These are phyloP conservation scores for Sander vitreus DNA, from an alignment of 2,113 vertebrate genomes.

Conservation along the genomic window DNA sequence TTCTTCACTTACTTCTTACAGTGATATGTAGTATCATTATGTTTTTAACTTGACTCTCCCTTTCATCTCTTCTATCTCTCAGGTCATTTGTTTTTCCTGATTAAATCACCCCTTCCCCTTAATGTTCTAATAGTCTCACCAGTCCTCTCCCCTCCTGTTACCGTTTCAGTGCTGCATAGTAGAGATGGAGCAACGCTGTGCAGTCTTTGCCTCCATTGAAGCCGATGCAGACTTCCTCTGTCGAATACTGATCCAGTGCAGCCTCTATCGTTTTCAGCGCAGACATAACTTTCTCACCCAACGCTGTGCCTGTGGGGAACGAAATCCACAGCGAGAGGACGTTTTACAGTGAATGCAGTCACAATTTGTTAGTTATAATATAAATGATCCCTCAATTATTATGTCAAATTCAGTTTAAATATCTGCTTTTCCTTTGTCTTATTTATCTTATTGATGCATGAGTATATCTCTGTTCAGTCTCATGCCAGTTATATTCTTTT, in stretches of 20 bases:
- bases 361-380: conserved; percentile 2
- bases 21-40: conserved; percentile 14
- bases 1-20: conserved; percentile 15
- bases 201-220: conserved; percentile 99
- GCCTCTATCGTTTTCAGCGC: conserved; percentile 89
- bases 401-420: conserved; percentile 13
- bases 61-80: conserved; percentile 26
- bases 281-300: conserved; percentile 89
- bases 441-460: conserved; percentile 9
- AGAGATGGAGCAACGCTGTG: conserved; percentile 94
- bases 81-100: conserved; percentile 36
- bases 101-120: conserved; percentile 6
- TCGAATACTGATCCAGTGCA: conserved; percentile 87
- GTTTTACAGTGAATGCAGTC: conserved; percentile 25
- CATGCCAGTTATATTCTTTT: conserved; percentile 22
- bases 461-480: conserved; percentile 15
- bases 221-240: conserved; percentile 90
- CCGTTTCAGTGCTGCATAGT: conserved; percentile 90
- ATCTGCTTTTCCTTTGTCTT: conserved; percentile 17
- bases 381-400: conserved; percentile 21
- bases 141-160: conserved; percentile 56
- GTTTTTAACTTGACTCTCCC: conserved; percentile 44
- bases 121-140: not conserved
- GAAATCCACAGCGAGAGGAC: not conserved
- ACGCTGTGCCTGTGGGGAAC: conserved; percentile 82